Base-by-base conservation (phyloP, 2,113 vertebrate genomes). In the Coreoperca whiteheadi region DNA sequence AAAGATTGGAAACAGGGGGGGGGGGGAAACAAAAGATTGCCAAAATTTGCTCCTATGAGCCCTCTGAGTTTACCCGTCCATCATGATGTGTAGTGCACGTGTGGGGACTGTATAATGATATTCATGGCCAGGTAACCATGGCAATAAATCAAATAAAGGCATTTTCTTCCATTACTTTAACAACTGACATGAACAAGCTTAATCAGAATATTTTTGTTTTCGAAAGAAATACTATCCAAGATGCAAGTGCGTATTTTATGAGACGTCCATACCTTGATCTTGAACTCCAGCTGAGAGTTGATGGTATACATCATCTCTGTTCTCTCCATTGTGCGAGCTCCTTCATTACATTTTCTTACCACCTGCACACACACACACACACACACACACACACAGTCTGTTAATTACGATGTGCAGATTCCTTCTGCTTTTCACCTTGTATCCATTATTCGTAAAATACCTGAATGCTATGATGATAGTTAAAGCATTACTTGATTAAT, bases 301-400 rank as follows among this genome's bases (percentile, higher is more conserved):
- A 99, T 99, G 0, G 97, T 99, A 83, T 98, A 99, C 98, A 99
- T 98, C 98, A 99, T 98, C 85, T 99, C 98, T 0, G 97, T 99
- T 87, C 98, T 95, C 77, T 99, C 98, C 98, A 99, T 99, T 6
- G 94, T 98, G 53, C 98, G 96, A 66, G 98, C 98, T 0, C 98
- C 98, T 93, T 99, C 98, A 2, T 99, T 99, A 82, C 98, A 99
- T 32, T 98, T 95, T 8, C 97, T 96, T 14, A 99, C 98, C 86
- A 99, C 92, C 98, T 99, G 85, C 23, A 37, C 83, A 0, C 8
- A 87, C 72, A 90, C 57, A 81, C 3, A 73, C 3, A 81, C 14
- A 59, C 48, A 53, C 34, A 76, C 7, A 67, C 82, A 0, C 10
- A 86, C 70, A 32, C n/a, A 63, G 1, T 56, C n/a, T 10, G 18